Conservation (phyloP, 2,113 vertebrate genomes). For the Melanocharis versteri region DNA sequence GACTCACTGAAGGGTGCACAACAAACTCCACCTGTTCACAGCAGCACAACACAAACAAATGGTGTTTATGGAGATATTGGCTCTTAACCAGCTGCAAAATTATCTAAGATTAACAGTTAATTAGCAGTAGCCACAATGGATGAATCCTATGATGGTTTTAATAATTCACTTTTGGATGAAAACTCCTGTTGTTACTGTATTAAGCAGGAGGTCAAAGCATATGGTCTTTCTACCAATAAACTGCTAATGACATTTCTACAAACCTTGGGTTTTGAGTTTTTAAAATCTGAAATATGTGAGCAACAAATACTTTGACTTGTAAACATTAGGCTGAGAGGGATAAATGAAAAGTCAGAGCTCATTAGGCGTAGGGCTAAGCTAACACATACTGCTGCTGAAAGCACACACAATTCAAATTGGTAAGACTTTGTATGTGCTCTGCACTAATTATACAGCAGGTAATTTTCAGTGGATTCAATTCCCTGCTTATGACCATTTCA, state of each 20-base stretch:
- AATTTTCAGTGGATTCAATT: not conserved
- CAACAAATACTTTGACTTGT: not conserved
- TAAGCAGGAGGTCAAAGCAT: not conserved
- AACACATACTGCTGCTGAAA: not conserved
- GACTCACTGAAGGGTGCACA: constrained; percentile 89
- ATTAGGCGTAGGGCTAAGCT: not conserved
- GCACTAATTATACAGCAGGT: not conserved
- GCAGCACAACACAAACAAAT: not conserved
- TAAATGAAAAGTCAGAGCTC: not conserved
- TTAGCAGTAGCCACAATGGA: not conserved
- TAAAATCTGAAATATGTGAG: not conserved
- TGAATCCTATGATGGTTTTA: not conserved
- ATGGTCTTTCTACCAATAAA: not conserved
- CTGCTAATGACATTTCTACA: not conserved
- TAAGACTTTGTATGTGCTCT: not conserved
- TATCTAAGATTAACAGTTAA: not conserved
- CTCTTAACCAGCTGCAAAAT: not conserved
- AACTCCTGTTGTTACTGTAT: not conserved
- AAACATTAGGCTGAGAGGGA: not conserved
- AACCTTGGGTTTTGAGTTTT: not conserved
- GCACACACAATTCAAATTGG: not conserved
- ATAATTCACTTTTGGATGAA: not conserved
- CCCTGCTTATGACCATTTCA: not conserved
- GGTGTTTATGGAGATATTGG: not conserved
- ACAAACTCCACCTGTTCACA: constrained; percentile 85